A percentile compares a stretch with the other conserved stretches of the same genome.
Conservation (phyloP, 2,113 vertebrate species). For the Orientallactaga bullata region DNA sequence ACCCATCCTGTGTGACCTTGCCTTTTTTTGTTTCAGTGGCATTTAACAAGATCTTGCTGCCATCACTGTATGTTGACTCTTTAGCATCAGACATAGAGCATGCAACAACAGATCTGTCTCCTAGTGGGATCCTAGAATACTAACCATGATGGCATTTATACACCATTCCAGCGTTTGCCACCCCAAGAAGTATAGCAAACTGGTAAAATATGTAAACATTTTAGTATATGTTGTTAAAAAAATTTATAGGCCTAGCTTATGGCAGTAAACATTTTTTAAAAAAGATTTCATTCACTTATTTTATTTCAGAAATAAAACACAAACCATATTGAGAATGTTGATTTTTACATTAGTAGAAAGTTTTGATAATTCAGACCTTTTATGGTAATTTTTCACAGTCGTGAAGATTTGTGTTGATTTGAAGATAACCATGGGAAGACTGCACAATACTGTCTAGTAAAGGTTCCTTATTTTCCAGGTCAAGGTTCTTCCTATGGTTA, state of each 20-base stretch:
- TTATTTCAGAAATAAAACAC: slow-evolving; percentile 45
- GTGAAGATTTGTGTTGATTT: slow-evolving; percentile 43
- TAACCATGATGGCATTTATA: not conserved
- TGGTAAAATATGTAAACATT: not conserved
- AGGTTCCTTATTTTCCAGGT: slow-evolving; percentile 34
- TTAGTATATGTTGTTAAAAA: not conserved
- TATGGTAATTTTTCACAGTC: not conserved
- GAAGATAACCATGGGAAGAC: not conserved
- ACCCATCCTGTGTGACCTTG: not conserved
- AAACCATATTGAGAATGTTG: slow-evolving; percentile 1
- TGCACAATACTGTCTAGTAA: not conserved
- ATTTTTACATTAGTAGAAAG: slow-evolving; percentile 27
- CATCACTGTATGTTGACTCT: not conserved
- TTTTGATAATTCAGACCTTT: slow-evolving; percentile 44
- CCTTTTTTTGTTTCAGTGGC: not conserved
- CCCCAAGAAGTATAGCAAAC: not conserved
- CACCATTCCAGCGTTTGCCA: not conserved
- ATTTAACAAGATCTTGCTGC: not conserved
- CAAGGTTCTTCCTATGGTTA: slow-evolving; percentile 23
- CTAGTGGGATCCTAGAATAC: not conserved
- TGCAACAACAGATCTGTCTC: not conserved
- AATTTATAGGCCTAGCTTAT: not conserved
- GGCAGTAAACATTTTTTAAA: not conserved
- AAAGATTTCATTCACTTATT: not conserved
- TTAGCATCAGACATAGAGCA: slow-evolving; percentile 4